These are phyloP conservation scores for Thalassaphorura encarpata DNA, from an alignment of 1,140 invertebrate species.

Conservation along the genomic window DNA sequence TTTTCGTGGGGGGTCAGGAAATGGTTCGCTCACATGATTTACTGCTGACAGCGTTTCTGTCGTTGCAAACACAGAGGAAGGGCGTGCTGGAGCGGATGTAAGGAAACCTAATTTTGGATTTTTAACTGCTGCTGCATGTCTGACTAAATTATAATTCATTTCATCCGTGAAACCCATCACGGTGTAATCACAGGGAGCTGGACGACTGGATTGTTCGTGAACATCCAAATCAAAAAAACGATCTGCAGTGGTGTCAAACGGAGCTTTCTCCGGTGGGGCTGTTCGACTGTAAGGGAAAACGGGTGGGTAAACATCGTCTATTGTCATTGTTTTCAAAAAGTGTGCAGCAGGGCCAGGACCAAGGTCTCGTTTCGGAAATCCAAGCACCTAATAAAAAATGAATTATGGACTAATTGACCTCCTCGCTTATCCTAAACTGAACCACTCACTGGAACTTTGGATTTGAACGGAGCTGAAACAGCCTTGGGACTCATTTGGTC, in stretches of 20 bases:
- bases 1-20: too few species aligned
- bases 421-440: background rate
- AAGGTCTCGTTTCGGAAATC: background rate
- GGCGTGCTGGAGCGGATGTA: constrained; percentile 9
- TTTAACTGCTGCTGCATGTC: constrained; percentile 10
- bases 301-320: constrained; percentile 6
- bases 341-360: constrained; percentile 10
- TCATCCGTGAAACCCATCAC: constrained; percentile 22
- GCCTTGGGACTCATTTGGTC: constrained; percentile 15
- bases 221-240: constrained; percentile 11
- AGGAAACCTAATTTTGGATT: constrained; percentile 30
- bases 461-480: constrained; percentile 28
- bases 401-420: background rate
- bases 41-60: background rate
- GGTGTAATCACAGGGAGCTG: constrained; percentile 10
- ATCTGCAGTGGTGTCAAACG: constrained; percentile 7
- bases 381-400: too few species aligned
- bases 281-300: background rate
- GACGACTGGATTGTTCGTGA: background rate
- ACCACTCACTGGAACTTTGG: constrained; percentile 12
- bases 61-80: background rate
- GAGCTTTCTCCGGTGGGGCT: background rate
- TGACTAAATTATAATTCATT: constrained; percentile 1
- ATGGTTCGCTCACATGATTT: too few species aligned
- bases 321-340: constrained; percentile 4